These are phyloP conservation scores for Calameuta pallipes DNA, from an alignment of 2,888 invertebrate species.

Conservation along the genomic window DNA sequence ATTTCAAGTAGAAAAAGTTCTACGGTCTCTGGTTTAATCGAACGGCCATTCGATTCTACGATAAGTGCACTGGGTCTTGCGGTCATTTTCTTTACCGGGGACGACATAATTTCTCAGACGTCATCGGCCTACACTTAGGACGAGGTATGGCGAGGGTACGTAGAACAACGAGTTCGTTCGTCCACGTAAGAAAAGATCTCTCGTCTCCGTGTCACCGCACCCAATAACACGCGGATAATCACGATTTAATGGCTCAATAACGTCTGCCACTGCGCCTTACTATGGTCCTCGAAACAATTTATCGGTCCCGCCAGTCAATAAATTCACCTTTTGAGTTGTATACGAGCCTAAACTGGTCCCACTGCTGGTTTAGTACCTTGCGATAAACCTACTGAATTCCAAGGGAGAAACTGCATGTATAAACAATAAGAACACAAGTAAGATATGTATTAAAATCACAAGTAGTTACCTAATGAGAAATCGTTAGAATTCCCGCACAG, in stretches of 20 bases:
- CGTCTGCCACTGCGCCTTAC: conserved; percentile 46
- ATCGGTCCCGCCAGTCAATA: conserved; percentile 57
- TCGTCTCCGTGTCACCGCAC: conserved; percentile 48
- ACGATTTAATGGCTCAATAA: conserved; percentile 63
- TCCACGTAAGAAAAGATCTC: conserved; percentile 31
- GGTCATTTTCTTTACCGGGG: neutral
- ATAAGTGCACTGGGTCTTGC: neutral
- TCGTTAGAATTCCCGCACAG: neutral
- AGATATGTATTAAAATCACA: neutral
- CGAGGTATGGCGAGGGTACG: neutral
- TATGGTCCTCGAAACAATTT: conserved; percentile 54
- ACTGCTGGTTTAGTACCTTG: conserved; percentile 20
- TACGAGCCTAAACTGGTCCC: conserved; percentile 30
- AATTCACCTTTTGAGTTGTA: conserved; percentile 54
- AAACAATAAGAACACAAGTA: conserved; percentile 2
- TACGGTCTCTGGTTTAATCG: neutral
- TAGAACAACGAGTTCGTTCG: neutral
- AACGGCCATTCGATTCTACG: neutral
- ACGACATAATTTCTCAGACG: neutral
- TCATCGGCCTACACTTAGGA: neutral
- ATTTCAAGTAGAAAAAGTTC: neutral
- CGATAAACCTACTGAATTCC: conserved; percentile 16
- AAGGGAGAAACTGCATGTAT: conserved; percentile 14
- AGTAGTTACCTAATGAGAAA: neutral
- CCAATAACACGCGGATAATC: conserved; percentile 60